Percentiles rank a stretch among this genome's conserved stretches.
These are phyloP conservation scores for Sebastes oblongus DNA, from an alignment of 2,797 vertebrate genomes.

Conservation along the genomic window DNA sequence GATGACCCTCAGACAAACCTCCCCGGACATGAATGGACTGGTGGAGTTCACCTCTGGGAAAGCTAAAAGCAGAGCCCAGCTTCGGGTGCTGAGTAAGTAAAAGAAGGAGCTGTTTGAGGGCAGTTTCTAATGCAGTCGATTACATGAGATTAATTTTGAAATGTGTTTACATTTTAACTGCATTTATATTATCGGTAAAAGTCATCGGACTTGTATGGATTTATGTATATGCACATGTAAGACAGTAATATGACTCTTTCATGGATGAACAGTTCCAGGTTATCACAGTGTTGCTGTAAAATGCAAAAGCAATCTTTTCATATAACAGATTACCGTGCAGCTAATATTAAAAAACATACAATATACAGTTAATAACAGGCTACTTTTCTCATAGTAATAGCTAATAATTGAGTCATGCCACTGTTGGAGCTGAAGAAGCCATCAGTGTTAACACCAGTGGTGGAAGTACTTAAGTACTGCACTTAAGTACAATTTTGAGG, in stretches of 20 bases:
- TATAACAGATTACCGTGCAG: not conserved
- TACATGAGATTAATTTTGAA: not conserved
- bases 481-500: not conserved
- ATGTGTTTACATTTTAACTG: not conserved
- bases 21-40: constrained; percentile 73
- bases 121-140: not conserved
- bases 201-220: not conserved
- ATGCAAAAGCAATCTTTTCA: not conserved
- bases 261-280: not conserved
- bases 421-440: not conserved
- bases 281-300: not conserved
- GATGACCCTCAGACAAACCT: constrained; percentile 78
- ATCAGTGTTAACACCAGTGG: not conserved
- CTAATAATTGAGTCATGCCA: not conserved
- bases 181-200: not conserved
- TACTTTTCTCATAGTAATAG: not conserved
- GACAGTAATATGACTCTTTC: not conserved
- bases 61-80: constrained; percentile 77
- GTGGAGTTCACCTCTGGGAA: constrained; percentile 80
- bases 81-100: constrained; percentile 74
- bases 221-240: too few relatives aligned
- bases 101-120: not conserved
- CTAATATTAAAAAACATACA: not conserved
- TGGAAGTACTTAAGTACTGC: not conserved
- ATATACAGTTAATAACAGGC: not conserved